phyloP scores from a whole-genome alignment of 2,113 vertebrate genomes.

The Periophthalmus modestus region DNA sequence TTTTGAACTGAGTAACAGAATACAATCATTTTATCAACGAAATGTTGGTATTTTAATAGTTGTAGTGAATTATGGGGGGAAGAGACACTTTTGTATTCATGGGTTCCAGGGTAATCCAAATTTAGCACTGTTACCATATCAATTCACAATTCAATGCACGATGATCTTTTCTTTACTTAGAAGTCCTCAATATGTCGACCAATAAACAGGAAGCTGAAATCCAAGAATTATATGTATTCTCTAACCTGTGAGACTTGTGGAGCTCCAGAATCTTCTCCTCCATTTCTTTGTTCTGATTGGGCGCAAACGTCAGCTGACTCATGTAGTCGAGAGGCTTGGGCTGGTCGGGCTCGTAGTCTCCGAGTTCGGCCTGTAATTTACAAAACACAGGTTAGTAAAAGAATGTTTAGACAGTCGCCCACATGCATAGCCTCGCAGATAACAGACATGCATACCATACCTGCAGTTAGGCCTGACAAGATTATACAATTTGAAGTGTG shows the following conservation, averaged over 20 bases:
- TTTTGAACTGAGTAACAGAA: no score
- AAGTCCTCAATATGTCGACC: neutral
- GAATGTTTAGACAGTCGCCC: neutral
- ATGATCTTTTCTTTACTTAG: neutral
- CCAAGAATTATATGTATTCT: neutral
- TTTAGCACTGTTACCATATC: no score
- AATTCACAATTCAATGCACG: no score
- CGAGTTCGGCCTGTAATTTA: conserved; percentile 87
- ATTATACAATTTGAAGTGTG: no score
- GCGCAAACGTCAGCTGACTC: conserved; percentile 87
- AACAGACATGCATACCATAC: conserved; percentile 15
- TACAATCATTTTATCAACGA: no score
- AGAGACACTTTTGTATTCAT: no score
- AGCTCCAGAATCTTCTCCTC: conserved; percentile 96
- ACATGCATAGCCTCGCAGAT: neutral
- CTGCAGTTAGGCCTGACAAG: conserved; percentile 43
- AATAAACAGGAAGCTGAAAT: neutral
- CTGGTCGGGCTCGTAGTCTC: conserved; percentile 88
- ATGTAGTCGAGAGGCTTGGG: conserved; percentile 80
- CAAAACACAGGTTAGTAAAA: neutral
- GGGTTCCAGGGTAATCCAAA: no score
- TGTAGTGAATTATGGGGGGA: no score
- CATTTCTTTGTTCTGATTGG: conserved; percentile 92
- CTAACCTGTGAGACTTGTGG: conserved; percentile 92
- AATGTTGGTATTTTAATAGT: no score